phyloP scores from a whole-genome alignment of 2,888 invertebrate species.

The Sinelater perroti region DNA sequence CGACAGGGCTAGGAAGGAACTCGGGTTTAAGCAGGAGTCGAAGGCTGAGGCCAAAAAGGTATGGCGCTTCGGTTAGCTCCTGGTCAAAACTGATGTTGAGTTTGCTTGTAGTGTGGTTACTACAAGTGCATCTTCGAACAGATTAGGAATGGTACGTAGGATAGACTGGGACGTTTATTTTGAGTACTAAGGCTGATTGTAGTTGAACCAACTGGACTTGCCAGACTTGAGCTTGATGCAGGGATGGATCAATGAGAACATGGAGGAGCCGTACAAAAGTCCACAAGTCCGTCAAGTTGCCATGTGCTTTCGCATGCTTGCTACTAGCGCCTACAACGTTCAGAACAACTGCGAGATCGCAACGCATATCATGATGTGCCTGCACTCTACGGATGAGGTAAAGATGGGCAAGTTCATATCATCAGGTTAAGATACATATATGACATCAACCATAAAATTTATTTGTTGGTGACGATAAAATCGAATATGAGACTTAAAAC shows the following conservation, averaged over 20 bases:
- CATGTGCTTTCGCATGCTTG: slow-evolving; percentile 14
- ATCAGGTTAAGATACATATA: too few species aligned
- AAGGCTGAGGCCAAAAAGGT: slow-evolving; percentile 16
- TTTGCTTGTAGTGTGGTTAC: slow-evolving; percentile 44
- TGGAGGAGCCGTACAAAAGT: neutral
- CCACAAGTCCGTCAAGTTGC: neutral
- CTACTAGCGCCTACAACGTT: slow-evolving; percentile 21
- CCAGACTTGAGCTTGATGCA: slow-evolving; percentile 24
- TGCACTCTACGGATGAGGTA: slow-evolving; percentile 32
- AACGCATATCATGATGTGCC: slow-evolving; percentile 36
- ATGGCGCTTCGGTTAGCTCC: neutral
- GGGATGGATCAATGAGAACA: slow-evolving; percentile 10
- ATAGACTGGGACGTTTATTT: neutral
- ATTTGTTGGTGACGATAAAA: too few species aligned
- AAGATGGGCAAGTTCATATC: neutral
- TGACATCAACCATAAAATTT: too few species aligned
- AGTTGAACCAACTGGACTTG: slow-evolving; percentile 15
- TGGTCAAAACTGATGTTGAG: neutral
- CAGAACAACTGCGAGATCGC: slow-evolving; percentile 25
- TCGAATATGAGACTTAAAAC: too few species aligned
- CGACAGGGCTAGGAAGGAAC: slow-evolving; percentile 34
- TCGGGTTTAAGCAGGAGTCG: slow-evolving; percentile 40
- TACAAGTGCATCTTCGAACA: slow-evolving; percentile 45
- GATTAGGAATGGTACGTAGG: slow-evolving; percentile 44
- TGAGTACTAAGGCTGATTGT: too few species aligned